Base-by-base conservation (phyloP, 2,113 vertebrate species). In the Phoxinus phoxinus region DNA sequence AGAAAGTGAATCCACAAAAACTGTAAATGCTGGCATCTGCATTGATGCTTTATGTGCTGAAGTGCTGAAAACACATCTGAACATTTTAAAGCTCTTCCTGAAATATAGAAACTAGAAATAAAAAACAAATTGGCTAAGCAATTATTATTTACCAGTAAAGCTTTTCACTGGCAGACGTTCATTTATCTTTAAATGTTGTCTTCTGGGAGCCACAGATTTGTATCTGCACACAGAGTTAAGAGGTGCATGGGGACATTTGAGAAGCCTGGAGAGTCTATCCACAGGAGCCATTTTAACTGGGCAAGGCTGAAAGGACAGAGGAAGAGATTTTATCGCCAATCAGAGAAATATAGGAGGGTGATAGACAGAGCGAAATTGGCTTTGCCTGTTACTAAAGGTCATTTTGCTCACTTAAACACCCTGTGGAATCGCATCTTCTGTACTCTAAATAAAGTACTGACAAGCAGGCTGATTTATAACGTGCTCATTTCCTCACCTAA, bases 211-310 rank as follows among this genome's bases (percentile, higher is more conserved):
- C 30, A 76, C 46, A 79, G 84, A 75, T 71, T 65, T 67, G 69
- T 37, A 85, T 82, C 77, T 56, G 32, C 61, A 35, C 72, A 30
- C 67, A 9, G 30, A 84, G 86, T 44, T 72, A 85, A 88, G 80
- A 87, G 87, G 83, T 53, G 72, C 73, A 5, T 81, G 56, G 23
- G 73, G 92, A 92, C 85, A 94, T 91, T 88, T 78, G 88, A 92
- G 92, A 91, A 86, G 79, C 77, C 82, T 84, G 61, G 81, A 86
- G 71, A 90, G 90, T 84, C 71, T 65, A 72, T 72, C 82, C 82
- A 80, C 59, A 72, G 27, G 25, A 35, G 37, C 23, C 32, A 61
- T 56, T 74, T 84, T 74, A 78, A 80, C 30, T 56, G 67, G 44
- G 7, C 27, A 25, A 80, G 32, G 76, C 73, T 69, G 80, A 81